These are phyloP conservation scores for Odontamblyopus lacepedii DNA, from an alignment of 2,797 vertebrate genomes.

Conservation along the genomic window DNA sequence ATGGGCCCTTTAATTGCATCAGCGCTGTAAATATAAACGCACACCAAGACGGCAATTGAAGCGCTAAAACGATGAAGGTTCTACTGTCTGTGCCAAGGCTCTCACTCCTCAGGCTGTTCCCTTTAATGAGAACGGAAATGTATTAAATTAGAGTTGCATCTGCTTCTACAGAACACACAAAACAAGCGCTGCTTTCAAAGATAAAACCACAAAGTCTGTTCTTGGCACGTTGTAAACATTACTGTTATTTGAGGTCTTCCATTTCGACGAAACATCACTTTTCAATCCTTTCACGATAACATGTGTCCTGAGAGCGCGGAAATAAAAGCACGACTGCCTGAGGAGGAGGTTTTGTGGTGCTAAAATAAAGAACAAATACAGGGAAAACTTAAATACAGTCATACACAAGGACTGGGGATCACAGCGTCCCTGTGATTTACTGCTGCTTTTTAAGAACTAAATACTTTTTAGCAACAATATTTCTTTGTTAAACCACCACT, in stretches of 20 bases:
- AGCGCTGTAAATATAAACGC: not conserved
- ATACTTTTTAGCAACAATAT: no score
- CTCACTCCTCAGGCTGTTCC: not conserved
- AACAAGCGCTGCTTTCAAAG: not conserved
- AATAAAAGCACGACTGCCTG: not conserved
- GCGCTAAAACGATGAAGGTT: not conserved
- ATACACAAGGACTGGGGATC: no score
- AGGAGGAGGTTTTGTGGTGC: not conserved
- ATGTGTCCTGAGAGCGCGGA: not conserved
- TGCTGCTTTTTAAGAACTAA: no score
- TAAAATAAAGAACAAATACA: not conserved
- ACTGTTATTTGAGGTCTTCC: not conserved
- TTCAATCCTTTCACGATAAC: not conserved
- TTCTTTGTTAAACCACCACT: no score
- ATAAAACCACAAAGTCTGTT: not conserved
- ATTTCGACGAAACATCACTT: not conserved
- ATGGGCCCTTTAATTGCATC: no score
- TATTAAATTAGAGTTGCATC: not conserved
- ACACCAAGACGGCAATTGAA: not conserved
- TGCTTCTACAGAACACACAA: not conserved
- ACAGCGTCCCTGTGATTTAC: no score
- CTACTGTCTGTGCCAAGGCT: not conserved
- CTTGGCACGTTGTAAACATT: constrained; percentile 4
- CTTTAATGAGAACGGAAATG: not conserved
- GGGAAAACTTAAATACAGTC: not conserved